Conservation (phyloP, 2,113 vertebrate genomes). For the Pterocles orientalis region DNA sequence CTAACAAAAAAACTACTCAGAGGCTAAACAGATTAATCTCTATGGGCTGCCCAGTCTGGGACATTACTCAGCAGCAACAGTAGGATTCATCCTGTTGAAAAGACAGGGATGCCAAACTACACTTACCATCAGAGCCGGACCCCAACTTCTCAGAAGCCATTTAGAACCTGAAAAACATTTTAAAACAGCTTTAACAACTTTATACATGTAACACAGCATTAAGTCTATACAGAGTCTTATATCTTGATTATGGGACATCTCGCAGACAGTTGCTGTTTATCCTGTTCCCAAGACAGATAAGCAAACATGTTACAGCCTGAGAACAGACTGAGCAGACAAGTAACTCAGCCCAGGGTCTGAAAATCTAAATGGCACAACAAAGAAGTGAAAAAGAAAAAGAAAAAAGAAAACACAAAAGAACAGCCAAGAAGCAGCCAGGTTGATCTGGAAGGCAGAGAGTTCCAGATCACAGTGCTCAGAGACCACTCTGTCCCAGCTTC, state of each 20-base stretch:
- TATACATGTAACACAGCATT: not conserved
- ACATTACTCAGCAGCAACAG: not conserved
- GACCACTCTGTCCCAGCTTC: not conserved
- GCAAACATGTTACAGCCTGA: not conserved
- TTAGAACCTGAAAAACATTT: slow-evolving; percentile 87
- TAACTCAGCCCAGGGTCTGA: not conserved
- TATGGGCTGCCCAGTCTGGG: not conserved
- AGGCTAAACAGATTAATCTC: not conserved
- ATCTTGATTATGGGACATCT: not conserved
- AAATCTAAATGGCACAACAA: not conserved
- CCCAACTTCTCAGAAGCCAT: slow-evolving; percentile 98
- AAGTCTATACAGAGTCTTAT: not conserved
- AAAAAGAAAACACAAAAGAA: too few species aligned
- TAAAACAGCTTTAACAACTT: not conserved
- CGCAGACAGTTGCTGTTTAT: not conserved
- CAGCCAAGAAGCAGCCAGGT: not conserved
- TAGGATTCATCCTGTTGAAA: not conserved
- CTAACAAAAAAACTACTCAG: not conserved
- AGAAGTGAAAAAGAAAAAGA: accelerated
- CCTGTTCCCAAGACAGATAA: not conserved
- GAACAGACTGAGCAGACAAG: not conserved
- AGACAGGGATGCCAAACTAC: not conserved
- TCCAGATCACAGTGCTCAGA: not conserved
- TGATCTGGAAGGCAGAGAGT: not conserved
- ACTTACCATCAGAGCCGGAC: slow-evolving; percentile 91